Percentiles rank a stretch among this genome's conserved stretches.
Conservation (phyloP, 1,140 invertebrate species). For the Nephila pilipes region DNA sequence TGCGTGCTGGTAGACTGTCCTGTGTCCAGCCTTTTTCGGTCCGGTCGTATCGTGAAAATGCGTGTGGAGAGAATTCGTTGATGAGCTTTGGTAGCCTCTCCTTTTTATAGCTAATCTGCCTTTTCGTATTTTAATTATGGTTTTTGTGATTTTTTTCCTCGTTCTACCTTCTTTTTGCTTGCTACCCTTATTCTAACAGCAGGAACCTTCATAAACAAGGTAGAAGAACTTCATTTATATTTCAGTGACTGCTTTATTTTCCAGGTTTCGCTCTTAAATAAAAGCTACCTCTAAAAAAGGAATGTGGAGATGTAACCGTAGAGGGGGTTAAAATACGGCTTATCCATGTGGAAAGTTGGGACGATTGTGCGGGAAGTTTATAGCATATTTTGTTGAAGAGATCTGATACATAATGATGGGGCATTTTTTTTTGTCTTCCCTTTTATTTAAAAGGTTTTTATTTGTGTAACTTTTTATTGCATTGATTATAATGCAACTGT, state of each 20-base stretch:
- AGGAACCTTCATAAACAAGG: constrained; percentile 58
- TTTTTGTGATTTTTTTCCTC: constrained; percentile 35
- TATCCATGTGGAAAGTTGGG: background rate
- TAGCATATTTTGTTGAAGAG: background rate
- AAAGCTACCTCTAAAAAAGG: constrained; percentile 7
- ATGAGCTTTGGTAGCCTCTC: background rate
- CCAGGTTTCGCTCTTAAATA: constrained; percentile 39
- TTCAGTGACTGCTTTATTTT: constrained; percentile 58
- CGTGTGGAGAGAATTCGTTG: constrained; percentile 23
- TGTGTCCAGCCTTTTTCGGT: constrained; percentile 8
- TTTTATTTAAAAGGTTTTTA: no score
- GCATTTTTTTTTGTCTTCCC: background rate
- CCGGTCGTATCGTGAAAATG: constrained; percentile 24
- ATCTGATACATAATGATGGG: background rate
- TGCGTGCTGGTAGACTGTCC: background rate
- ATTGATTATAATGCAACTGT: no score
- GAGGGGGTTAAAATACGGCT: background rate
- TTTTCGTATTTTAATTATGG: constrained; percentile 60
- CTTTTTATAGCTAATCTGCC: constrained; percentile 62
- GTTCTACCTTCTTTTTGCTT: background rate
- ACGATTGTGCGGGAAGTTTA: background rate
- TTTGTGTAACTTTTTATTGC: no score
- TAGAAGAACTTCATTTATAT: constrained; percentile 61
- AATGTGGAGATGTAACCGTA: background rate
- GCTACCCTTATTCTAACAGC: background rate